Base-by-base conservation (phyloP, 23 tunicate genomes). In the Phallusia fumigata region DNA sequence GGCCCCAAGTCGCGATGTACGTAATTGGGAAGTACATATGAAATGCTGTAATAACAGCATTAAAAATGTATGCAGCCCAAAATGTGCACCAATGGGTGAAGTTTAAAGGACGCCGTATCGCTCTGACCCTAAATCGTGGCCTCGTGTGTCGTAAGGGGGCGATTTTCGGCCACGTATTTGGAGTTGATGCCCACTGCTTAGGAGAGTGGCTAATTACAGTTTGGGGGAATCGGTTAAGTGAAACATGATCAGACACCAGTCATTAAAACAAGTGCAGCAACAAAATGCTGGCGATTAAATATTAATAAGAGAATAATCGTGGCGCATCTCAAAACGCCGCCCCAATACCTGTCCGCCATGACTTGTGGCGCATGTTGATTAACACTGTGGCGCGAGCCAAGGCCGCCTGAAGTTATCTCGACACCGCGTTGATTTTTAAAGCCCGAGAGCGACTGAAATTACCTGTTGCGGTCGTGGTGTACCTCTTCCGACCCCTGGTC, bases 1-100 rank as follows among this genome's bases (percentile, higher is more conserved):
- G 47, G 47, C 28, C 69, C 69, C 69, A 58, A 22, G 28, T 58
- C 69, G 16, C 69, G 69, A 58, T 58, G 69, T 16, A 11, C 69
- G 69, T 58, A 58, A 58, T 58, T 58, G 69, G 28, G 69, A 58
- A 58, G 69, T 58, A 58, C 69, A 58, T 58, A 58, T 58, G 69
- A 22, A 58, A 58, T 58, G 69, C 69, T 58, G 69, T 58, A 58
- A 58, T 58, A 58, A 58, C 69, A 58, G 28, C 28, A 58, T 58
- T 58, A 58, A 58, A 58, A 58, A 58, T 58, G 26, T 24, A 58
- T 58, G 69, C 16, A 58, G 28, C 69, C 69, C 16, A 6, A 58
- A 40, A 40, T 40, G 47, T 40, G 26, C 69, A 11, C 28, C 69
- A 24, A 6, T n/a, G n/a, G 13, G 69, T 3, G 69, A 58, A 58